Evolutionary conservation across 1,140 invertebrate species (phyloP), one percentile per base, ranked within the genome.

Genomic region (Yoshiicerus persimilis): DNA sequence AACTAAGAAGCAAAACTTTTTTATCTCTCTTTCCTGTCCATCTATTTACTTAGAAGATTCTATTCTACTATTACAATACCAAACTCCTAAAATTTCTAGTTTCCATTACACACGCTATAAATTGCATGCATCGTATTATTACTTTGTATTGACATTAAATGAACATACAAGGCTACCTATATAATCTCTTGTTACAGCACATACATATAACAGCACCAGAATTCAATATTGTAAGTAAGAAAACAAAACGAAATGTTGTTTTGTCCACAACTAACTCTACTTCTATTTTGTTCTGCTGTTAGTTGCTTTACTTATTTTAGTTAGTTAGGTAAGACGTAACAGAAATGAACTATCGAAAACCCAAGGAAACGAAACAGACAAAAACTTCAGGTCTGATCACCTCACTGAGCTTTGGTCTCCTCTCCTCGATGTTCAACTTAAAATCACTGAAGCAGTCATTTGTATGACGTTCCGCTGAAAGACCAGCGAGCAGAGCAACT

Each of bases 371-470:
- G 62, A 23, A 23, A 66, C 62, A 23, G 25, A 25, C 10, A 66
- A 27, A 23, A 80, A 34, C 32, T 80, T 34, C 0, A 23, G 32
- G 13, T 80, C 20, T 80, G 30, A 80, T 80, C 75, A 80, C 32
- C 38, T 34, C 34, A 80, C 75, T 80, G 75, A 36, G 34, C 32
- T 80, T 80, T 80, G 30, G 13, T 38, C n/a, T n/a, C 2, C 47
- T 41, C 39, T 56, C 47, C 47, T 56, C 47, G 4, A 34, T 34
- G 0, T 4, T 80, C 32, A 80, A 80, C 27, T 80, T 36, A 36
- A 75, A 83, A 25, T 30, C 56, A 84, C 6, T 30, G 84, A 56
- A 86, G 87, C 87, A 77, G n/a, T 88, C 62, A 88, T 11, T n/a
- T 62, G 87, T 16, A 77, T 86, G 62, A 88, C 75, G 66, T 77